These are phyloP conservation scores for Rousettus leschenaultii DNA, from an alignment of 2,113 vertebrate species.

Conservation along the genomic window DNA sequence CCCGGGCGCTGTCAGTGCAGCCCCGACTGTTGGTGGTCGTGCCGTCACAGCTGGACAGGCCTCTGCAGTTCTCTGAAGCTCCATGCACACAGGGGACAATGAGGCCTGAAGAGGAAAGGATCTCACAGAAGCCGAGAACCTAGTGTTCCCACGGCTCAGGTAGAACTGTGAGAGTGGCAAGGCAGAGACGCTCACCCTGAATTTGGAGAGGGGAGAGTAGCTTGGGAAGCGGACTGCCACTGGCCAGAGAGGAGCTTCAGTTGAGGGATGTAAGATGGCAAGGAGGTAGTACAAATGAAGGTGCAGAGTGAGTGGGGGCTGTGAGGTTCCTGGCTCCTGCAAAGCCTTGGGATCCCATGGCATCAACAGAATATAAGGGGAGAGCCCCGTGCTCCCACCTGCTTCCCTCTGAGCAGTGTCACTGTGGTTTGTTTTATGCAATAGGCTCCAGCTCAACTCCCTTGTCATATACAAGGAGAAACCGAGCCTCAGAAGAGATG, in stretches of 20 bases:
- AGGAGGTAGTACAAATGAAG: not conserved
- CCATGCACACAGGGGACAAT: not conserved
- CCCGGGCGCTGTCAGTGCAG: not conserved
- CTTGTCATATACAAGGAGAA: not conserved
- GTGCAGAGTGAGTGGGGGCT: too few relatives aligned
- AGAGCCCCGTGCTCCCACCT: not conserved
- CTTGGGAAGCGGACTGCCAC: not conserved
- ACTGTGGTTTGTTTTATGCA: not conserved
- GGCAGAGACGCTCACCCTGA: not conserved
- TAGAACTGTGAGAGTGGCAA: not conserved
- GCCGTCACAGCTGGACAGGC: not conserved
- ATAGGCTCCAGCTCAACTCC: not conserved
- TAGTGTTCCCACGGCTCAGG: not conserved
- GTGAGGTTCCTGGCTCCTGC: not conserved
- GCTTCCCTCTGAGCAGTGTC: not conserved
- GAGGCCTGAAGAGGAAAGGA: not conserved
- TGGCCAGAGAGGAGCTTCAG: not conserved
- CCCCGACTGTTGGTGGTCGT: not conserved
- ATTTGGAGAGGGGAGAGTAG: not conserved
- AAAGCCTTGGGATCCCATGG: not conserved
- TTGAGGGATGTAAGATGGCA: not conserved
- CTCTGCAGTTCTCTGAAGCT: not conserved
- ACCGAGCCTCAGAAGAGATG: not conserved
- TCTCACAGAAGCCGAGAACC: not conserved
- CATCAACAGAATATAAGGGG: not conserved